Conservation (phyloP, 2,797 vertebrate species). For the Lagodon rhomboides region DNA sequence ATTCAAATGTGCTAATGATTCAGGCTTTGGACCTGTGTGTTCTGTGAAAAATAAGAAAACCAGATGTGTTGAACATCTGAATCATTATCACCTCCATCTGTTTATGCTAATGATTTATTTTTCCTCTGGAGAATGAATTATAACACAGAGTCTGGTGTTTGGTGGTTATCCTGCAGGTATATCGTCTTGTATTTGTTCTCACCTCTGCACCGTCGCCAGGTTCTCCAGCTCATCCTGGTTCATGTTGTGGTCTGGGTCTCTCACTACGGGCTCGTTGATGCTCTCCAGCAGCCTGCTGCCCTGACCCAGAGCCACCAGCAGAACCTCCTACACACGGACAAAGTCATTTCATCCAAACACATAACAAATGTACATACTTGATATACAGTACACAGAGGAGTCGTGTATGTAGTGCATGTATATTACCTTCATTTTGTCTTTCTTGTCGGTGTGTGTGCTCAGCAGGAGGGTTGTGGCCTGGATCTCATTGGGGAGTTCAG, state of each 20-base stretch:
- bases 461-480: conserved; percentile 91
- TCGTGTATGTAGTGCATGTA: neutral
- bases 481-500: conserved; percentile 94
- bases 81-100: neutral
- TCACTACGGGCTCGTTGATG: conserved; percentile 90
- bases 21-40: neutral
- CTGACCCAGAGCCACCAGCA: conserved; percentile 89
- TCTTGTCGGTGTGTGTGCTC: conserved; percentile 90
- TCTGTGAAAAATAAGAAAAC: neutral
- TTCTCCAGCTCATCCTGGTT: conserved; percentile 97
- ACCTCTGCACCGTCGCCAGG: conserved; percentile 95
- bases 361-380: neutral
- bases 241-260: conserved; percentile 89
- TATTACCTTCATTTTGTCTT: conserved; percentile 92
- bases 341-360: neutral
- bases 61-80: neutral
- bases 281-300: conserved; percentile 90
- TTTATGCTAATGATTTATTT: neutral
- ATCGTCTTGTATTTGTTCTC: neutral
- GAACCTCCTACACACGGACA: conserved; percentile 86
- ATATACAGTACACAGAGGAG: neutral
- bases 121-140: neutral
- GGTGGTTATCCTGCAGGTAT: neutral
- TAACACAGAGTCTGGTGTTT: neutral
- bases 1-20: neutral